A percentile compares a stretch with the other conserved stretches of the same genome.
Evolutionary conservation across 2,113 vertebrate species (phyloP).

Genomic region (Cnemophilus loriae): DNA sequence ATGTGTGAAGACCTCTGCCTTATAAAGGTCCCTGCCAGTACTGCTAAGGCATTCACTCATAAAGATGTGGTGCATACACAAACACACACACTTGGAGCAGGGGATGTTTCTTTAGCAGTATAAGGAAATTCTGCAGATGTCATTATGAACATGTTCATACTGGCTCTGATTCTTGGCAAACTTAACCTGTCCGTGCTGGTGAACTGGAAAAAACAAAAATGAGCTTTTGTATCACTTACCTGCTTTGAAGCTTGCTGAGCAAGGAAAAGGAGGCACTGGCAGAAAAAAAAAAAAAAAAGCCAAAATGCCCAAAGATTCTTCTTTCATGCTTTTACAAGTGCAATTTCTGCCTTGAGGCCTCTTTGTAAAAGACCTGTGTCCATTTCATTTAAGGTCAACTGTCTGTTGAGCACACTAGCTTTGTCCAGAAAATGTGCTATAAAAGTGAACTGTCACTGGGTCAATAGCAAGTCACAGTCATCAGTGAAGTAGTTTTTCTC

Average conservation of each 20-base stretch:
- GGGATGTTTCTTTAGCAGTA: not conserved
- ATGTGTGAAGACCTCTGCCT: not conserved
- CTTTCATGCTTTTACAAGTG: not conserved
- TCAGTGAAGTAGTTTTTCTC: not conserved
- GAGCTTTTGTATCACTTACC: not conserved
- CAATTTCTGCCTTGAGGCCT: not conserved
- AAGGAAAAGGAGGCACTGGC: not conserved
- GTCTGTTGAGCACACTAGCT: not conserved
- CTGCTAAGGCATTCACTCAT: not conserved
- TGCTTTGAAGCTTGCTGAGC: not conserved
- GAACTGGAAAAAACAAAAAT: not conserved
- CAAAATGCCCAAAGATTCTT: not conserved
- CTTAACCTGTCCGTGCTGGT: not conserved
- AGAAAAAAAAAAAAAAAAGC: not conserved
- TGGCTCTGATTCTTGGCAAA: slow-evolving; percentile 19
- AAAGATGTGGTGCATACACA: not conserved
- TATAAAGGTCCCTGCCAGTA: not conserved
- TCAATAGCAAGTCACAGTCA: not conserved
- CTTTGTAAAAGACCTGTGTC: not conserved
- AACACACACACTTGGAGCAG: not conserved
- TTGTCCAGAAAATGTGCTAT: not conserved
- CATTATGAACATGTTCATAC: not conserved
- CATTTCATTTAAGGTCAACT: not conserved
- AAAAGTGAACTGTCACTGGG: not conserved
- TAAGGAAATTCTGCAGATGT: slow-evolving; percentile 37